These are phyloP conservation scores for Lathamus discolor DNA, from an alignment of 2,113 vertebrate genomes.

Conservation along the genomic window DNA sequence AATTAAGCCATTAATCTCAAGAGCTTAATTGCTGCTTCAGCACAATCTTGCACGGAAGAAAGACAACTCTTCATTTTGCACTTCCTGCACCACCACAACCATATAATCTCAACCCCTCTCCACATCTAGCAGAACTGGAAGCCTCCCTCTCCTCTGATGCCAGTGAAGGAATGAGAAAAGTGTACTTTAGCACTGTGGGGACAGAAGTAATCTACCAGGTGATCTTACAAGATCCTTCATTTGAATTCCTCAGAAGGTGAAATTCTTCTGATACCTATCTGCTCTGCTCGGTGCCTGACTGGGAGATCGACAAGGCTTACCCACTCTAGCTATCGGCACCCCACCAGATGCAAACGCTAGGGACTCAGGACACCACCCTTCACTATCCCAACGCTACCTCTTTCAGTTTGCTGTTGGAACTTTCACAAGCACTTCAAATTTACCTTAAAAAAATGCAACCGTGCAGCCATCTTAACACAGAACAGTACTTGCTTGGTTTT, in stretches of 20 bases:
- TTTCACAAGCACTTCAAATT: neutral
- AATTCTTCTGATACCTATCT: neutral
- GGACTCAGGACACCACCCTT: neutral
- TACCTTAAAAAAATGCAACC: neutral
- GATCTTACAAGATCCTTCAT: neutral
- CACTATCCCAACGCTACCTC: neutral
- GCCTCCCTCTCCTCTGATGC: neutral
- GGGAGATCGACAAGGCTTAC: neutral
- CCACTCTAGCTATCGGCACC: neutral
- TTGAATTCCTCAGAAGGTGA: neutral
- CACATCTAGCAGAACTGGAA: neutral
- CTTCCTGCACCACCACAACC: neutral
- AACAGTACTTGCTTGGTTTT: neutral
- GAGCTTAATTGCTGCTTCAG: neutral
- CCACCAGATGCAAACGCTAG: fast-evolving
- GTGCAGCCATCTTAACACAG: neutral
- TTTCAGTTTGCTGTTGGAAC: neutral
- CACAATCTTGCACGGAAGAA: neutral
- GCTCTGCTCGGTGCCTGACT: neutral
- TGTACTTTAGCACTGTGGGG: neutral
- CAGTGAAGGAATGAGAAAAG: neutral
- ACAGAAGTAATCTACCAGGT: neutral
- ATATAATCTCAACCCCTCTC: neutral
- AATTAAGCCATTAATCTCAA: slow-evolving; percentile 27
- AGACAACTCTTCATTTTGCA: neutral